These are phyloP conservation scores for Cyphomyrus discorhynchus DNA, from an alignment of 2,113 vertebrate species.

Conservation along the genomic window DNA sequence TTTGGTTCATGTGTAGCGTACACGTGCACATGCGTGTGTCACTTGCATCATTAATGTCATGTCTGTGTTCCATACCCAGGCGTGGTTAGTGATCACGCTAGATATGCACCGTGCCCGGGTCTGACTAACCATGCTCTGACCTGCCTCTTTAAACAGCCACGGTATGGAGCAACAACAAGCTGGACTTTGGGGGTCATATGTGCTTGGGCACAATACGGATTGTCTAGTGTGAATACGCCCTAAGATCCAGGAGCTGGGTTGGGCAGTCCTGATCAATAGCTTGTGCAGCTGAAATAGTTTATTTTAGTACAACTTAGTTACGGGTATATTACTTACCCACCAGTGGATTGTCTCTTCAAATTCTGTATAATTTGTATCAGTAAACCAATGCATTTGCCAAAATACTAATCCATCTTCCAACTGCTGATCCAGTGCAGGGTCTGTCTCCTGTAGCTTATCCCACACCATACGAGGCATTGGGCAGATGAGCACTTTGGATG, in stretches of 20 bases:
- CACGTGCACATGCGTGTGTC: background rate
- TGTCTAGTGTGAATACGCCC: background rate
- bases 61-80: background rate
- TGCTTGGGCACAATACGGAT: background rate
- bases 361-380: background rate
- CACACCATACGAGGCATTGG: background rate
- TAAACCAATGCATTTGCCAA: background rate
- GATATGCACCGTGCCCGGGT: background rate
- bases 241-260: background rate
- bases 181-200: background rate
- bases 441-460: background rate
- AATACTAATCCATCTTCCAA: background rate
- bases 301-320: background rate
- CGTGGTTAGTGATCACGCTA: background rate
- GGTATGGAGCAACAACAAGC: background rate
- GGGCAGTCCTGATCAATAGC: background rate
- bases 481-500: background rate
- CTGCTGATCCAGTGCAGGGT: background rate
- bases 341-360: background rate
- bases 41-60: background rate
- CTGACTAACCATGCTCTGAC: background rate
- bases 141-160: background rate
- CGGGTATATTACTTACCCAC: background rate
- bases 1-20: background rate
- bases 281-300: background rate